Percentiles rank a stretch among this genome's conserved stretches.
These are phyloP conservation scores for Acanthornis magna DNA, from an alignment of 2,797 vertebrate species.

Conservation along the genomic window DNA sequence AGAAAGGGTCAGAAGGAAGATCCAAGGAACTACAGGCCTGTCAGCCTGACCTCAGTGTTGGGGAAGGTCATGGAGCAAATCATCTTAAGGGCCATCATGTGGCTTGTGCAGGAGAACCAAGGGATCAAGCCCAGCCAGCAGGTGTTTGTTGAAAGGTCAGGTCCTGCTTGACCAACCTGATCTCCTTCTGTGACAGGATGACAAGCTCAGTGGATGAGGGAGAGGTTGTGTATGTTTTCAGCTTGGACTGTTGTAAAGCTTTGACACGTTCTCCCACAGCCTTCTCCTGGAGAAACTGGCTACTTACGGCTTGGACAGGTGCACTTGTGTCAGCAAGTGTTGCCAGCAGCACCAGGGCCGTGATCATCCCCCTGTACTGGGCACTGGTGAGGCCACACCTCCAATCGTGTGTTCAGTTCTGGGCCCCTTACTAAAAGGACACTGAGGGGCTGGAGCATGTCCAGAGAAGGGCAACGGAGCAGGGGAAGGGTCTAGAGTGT, in stretches of 20 bases:
- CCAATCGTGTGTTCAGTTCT: not conserved
- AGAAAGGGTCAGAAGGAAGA: not conserved
- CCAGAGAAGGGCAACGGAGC: accelerated
- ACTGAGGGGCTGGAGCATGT: not conserved
- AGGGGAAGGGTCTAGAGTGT: not conserved
- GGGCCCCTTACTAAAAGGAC: not conserved
- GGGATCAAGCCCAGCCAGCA: not conserved
- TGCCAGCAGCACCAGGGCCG: not conserved
- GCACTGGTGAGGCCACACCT: not conserved
- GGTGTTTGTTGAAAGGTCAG: not conserved
- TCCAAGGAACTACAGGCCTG: not conserved
- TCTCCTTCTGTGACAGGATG: not conserved
- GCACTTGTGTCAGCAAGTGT: not conserved
- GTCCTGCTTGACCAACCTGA: not conserved
- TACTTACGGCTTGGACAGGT: not conserved
- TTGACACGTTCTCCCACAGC: not conserved
- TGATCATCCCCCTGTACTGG: accelerated
- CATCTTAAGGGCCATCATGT: not conserved
- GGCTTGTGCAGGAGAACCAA: not conserved
- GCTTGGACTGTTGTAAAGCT: not conserved
- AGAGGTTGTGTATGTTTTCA: not conserved
- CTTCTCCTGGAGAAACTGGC: not conserved
- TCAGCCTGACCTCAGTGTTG: not conserved
- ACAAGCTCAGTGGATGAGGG: not conserved
- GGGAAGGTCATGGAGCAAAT: not conserved